phyloP scores from a whole-genome alignment of 2,797 vertebrate genomes.

The Sphaeramia orbicularis region DNA sequence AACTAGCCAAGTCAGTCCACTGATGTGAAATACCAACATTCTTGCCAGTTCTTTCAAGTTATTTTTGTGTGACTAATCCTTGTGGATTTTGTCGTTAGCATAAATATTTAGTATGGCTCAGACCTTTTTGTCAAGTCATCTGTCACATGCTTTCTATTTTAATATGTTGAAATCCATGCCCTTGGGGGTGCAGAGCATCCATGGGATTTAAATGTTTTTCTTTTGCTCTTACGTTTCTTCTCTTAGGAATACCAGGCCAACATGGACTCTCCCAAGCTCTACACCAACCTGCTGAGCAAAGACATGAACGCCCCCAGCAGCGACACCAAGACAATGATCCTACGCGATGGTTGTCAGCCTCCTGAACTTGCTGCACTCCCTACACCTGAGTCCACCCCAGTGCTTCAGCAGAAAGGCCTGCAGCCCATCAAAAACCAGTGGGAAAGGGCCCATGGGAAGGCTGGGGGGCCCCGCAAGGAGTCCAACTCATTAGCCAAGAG shows the following conservation, averaged over 20 bases:
- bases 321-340: constrained; percentile 93
- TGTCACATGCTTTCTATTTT: too few species aligned
- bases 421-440: constrained; percentile 95
- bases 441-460: constrained; percentile 89
- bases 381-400: constrained; percentile 96
- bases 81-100: too few species aligned
- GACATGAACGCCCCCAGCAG: constrained; percentile 86
- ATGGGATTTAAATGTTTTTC: too few species aligned
- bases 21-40: too few species aligned
- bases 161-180: too few species aligned
- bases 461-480: constrained; percentile 89
- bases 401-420: constrained; percentile 95
- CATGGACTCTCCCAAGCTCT: constrained; percentile 95
- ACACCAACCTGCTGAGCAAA: constrained; percentile 94
- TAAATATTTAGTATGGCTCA: too few species aligned
- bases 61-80: too few species aligned
- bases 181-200: too few species aligned
- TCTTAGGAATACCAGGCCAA: constrained; percentile 92
- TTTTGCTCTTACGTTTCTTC: too few species aligned
- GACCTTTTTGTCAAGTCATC: too few species aligned
- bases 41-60: too few species aligned
- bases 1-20: too few species aligned
- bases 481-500: constrained; percentile 87
- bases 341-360: constrained; percentile 91
- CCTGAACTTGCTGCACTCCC: constrained; percentile 96